Evolutionary conservation across 1,140 invertebrate genomes (phyloP).

Genomic region (Pseudoatta argentina): DNA sequence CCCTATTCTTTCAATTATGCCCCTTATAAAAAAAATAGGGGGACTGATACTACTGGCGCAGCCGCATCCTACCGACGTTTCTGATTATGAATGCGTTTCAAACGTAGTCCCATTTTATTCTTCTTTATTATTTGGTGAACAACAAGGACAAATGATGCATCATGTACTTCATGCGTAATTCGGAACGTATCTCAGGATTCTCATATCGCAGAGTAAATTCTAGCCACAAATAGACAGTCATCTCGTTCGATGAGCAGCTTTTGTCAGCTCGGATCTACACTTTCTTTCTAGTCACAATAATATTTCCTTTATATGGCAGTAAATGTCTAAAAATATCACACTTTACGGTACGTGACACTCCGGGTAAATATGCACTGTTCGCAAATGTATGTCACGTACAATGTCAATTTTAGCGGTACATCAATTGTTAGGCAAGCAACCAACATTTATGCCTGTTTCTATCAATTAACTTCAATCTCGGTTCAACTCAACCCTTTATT

Average conservation of each 20-base stretch:
- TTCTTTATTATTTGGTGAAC: too few species aligned
- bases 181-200: neutral
- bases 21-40: too few species aligned
- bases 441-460: neutral
- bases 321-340: conserved; percentile 53
- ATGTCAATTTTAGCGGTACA: conserved; percentile 10
- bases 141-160: too few species aligned
- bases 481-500: neutral
- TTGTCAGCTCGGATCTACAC: neutral
- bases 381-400: conserved; percentile 45
- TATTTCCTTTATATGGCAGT: conserved; percentile 2
- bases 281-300: neutral
- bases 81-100: neutral
- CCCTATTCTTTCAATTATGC: too few species aligned
- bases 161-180: too few species aligned
- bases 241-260: neutral
- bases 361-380: conserved; percentile 3
- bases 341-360: conserved; percentile 41
- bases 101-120: too few species aligned
- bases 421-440: neutral
- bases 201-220: neutral
- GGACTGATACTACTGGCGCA: neutral
- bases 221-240: conserved; percentile 1
- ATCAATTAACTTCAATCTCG: too few species aligned
- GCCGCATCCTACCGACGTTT: neutral